Evolutionary conservation across 2,888 invertebrate genomes (phyloP).

Genomic region (Tinea trinotella): DNA sequence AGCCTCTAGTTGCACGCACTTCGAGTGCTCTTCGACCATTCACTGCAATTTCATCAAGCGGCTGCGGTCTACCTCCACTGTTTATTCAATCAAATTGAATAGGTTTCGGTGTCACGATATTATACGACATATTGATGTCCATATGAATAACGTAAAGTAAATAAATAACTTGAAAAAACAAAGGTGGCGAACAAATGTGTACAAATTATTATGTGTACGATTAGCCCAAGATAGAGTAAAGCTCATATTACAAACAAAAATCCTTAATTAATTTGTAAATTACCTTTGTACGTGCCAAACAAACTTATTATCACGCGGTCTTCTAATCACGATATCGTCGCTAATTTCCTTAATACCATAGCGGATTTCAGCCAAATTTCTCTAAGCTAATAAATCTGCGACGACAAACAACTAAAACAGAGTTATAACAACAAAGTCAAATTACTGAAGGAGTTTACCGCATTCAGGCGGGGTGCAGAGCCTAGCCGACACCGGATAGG

Average conservation of each 20-base stretch:
- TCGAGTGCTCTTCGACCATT: constrained; percentile 64
- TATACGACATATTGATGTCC: background rate
- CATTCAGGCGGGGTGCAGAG: constrained; percentile 36
- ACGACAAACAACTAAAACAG: constrained; percentile 67
- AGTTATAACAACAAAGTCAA: constrained; percentile 72
- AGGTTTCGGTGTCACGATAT: background rate
- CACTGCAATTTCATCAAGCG: constrained; percentile 69
- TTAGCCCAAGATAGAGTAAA: background rate
- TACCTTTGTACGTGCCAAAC: constrained; percentile 7
- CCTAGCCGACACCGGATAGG: constrained; percentile 52
- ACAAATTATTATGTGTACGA: background rate
- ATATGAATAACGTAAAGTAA: background rate
- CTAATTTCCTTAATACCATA: constrained; percentile 5
- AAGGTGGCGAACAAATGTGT: background rate
- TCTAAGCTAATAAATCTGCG: constrained; percentile 66
- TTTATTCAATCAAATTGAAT: constrained; percentile 14
- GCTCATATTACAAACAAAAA: background rate
- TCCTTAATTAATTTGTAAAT: constrained; percentile 6
- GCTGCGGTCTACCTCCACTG: constrained; percentile 33
- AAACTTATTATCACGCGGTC: constrained; percentile 10
- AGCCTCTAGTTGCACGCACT: constrained; percentile 39
- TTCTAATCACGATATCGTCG: constrained; percentile 10
- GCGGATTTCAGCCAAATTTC: constrained; percentile 34
- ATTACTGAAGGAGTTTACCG: constrained; percentile 70
- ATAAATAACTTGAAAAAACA: background rate